A percentile compares a stretch with the other conserved stretches of the same genome.
Conservation (phyloP, 2,888 invertebrate genomes). For the Palloptera scutellata region DNA sequence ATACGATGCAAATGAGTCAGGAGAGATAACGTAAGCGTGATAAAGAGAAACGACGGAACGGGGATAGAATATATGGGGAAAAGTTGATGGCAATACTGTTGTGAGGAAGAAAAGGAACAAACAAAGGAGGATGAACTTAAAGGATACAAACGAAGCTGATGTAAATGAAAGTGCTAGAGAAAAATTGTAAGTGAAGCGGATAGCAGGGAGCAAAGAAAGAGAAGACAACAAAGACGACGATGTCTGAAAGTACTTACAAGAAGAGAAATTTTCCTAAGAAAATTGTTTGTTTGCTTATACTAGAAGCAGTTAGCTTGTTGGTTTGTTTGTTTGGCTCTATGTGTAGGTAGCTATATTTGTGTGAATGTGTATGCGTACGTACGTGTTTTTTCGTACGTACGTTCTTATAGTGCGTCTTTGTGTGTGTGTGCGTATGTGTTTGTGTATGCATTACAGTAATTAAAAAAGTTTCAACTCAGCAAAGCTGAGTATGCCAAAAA, state of each 20-base stretch:
- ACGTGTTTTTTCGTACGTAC: not conserved
- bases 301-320: too few relatives aligned
- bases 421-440: too few relatives aligned
- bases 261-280: too few relatives aligned
- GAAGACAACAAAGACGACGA: too few relatives aligned
- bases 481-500: not conserved
- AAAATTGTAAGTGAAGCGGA: too few relatives aligned
- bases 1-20: not conserved
- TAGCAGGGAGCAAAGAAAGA: too few relatives aligned
- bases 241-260: too few relatives aligned
- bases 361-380: slow-evolving; percentile 7
- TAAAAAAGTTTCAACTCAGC: not conserved
- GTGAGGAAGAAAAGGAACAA: not conserved
- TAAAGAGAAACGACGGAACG: not conserved
- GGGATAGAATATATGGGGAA: too few relatives aligned
- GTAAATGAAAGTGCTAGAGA: not conserved
- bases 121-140: not conserved
- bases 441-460: too few relatives aligned
- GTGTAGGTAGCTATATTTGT: not conserved
- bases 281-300: too few relatives aligned
- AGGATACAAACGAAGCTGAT: not conserved
- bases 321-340: not conserved
- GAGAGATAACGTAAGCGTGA: not conserved
- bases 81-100: not conserved
- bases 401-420: too few relatives aligned